These are phyloP conservation scores for Fulica atra DNA, from an alignment of 2,113 vertebrate species.

Conservation along the genomic window DNA sequence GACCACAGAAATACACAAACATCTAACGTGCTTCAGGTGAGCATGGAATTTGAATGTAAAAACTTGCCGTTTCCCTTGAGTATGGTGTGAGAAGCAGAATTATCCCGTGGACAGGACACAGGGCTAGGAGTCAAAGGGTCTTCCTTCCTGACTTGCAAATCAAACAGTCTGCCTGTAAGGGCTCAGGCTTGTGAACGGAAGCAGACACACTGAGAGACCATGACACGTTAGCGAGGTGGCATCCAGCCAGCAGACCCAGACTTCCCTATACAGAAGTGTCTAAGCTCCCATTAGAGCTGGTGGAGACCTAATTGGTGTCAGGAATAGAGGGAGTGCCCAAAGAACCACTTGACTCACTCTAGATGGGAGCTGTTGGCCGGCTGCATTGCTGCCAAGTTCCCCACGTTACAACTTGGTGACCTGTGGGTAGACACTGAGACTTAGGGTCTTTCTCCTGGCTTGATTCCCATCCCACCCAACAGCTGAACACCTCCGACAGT, in stretches of 20 bases:
- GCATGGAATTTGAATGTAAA: neutral
- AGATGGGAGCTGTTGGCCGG: neutral
- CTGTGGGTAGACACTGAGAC: neutral
- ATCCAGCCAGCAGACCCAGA: neutral
- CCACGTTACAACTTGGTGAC: neutral
- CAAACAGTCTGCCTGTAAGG: neutral
- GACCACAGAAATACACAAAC: neutral
- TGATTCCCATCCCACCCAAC: neutral
- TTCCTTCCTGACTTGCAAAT: neutral
- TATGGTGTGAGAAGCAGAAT: neutral
- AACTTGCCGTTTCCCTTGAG: neutral
- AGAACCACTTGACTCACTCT: neutral
- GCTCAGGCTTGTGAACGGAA: neutral
- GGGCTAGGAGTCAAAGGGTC: neutral
- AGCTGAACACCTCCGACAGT: neutral
- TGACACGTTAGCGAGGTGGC: neutral
- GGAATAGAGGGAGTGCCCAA: neutral
- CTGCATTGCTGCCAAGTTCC: neutral
- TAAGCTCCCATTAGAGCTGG: neutral
- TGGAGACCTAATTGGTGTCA: neutral
- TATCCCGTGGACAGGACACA: neutral
- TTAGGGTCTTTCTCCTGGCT: neutral
- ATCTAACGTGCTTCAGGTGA: neutral
- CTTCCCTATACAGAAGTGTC: neutral
- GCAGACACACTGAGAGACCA: neutral